Evolutionary conservation across 2,113 vertebrate species (phyloP).

Genomic region (Podiceps cristatus): DNA sequence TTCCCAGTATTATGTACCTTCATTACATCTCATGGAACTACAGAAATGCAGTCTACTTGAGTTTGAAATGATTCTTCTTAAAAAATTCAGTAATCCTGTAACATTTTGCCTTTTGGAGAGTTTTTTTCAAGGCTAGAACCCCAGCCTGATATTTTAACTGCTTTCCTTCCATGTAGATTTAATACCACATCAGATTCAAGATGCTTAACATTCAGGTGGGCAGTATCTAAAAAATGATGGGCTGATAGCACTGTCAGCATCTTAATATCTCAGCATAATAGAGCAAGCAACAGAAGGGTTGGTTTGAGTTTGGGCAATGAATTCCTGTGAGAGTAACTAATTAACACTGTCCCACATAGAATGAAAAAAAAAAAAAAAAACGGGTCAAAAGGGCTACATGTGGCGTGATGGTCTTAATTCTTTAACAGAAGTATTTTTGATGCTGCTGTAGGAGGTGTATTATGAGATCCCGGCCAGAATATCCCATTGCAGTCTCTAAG

Average conservation of each 20-base stretch:
- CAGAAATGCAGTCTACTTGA: neutral
- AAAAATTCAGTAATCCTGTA: neutral
- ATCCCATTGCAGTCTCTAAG: neutral
- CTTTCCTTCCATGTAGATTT: neutral
- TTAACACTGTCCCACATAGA: neutral
- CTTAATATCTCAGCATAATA: neutral
- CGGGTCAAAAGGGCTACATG: neutral
- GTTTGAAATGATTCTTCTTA: neutral
- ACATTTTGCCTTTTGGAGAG: neutral
- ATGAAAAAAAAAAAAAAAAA: neutral
- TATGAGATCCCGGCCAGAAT: neutral
- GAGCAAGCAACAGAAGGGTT: neutral
- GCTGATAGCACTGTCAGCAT: neutral
- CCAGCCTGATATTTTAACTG: neutral
- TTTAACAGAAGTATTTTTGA: neutral
- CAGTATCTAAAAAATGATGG: neutral
- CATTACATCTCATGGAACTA: neutral
- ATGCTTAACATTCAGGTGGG: neutral
- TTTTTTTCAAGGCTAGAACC: neutral
- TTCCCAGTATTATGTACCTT: neutral
- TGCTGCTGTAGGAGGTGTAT: neutral
- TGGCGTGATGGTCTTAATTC: neutral
- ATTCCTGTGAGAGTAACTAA: neutral
- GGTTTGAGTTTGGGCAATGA: neutral
- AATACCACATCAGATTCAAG: neutral